Percentiles rank a stretch among this genome's conserved stretches.
These are phyloP conservation scores for Melanotus villosus DNA, from an alignment of 2,888 invertebrate species.

Conservation along the genomic window DNA sequence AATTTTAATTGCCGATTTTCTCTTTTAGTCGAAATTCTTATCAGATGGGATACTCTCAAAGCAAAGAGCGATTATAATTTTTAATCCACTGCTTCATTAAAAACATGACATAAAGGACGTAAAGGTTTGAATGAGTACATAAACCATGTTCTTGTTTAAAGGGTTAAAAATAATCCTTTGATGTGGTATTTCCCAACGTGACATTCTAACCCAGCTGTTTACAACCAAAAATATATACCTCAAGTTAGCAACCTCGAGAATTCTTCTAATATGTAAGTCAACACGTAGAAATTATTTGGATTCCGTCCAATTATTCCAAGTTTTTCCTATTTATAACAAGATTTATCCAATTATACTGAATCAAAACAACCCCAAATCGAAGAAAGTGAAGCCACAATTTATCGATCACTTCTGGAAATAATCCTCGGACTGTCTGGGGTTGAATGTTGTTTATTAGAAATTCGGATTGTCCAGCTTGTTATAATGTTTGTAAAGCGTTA, in stretches of 20 bases:
- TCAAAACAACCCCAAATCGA: neutral
- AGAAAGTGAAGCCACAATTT: neutral
- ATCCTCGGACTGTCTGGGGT: neutral
- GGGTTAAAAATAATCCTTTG: too few species aligned
- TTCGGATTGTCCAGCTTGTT: neutral
- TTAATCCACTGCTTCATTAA: too few species aligned
- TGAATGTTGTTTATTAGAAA: slow-evolving; percentile 11
- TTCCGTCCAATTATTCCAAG: slow-evolving; percentile 5
- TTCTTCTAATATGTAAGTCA: slow-evolving; percentile 2
- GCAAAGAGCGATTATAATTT: too few species aligned
- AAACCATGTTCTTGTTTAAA: too few species aligned
- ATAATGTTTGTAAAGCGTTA: slow-evolving; percentile 12
- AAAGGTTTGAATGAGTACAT: too few species aligned
- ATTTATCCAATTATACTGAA: neutral
- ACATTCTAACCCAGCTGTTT: neutral
- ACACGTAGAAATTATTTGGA: slow-evolving; percentile 18
- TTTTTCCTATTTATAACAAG: neutral
- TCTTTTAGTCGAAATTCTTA: too few species aligned
- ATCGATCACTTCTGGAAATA: slow-evolving; percentile 8
- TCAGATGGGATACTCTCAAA: too few species aligned
- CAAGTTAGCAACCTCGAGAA: neutral
- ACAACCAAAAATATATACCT: neutral
- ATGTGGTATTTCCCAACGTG: neutral
- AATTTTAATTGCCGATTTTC: too few species aligned
- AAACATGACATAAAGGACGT: too few species aligned